Evolutionary conservation across 2,888 invertebrate genomes (phyloP).

Genomic region (Hemistola chrysoprasaria): DNA sequence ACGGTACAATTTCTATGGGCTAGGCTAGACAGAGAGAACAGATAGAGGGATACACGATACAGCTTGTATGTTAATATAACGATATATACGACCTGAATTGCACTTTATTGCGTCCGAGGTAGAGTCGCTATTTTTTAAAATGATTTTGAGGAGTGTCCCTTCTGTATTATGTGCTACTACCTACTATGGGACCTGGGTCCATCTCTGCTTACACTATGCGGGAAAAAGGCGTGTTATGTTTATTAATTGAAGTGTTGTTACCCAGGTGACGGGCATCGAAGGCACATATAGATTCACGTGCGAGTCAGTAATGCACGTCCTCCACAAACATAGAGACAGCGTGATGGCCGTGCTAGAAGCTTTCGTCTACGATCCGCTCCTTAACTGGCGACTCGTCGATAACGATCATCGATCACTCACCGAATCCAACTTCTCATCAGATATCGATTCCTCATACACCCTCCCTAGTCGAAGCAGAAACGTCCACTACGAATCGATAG

Average conservation of each 20-base stretch:
- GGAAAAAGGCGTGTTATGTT: no score
- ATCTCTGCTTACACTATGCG: no score
- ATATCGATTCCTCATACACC: constrained; percentile 64
- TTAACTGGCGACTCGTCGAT: constrained; percentile 94
- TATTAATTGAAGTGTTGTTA: not conserved
- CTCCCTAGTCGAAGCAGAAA: constrained; percentile 66
- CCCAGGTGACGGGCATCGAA: constrained; percentile 95
- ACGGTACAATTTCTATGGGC: no score
- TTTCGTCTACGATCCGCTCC: constrained; percentile 98
- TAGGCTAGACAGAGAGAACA: no score
- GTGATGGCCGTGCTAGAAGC: constrained; percentile 99
- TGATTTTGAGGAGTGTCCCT: no score
- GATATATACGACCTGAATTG: no score
- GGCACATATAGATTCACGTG: constrained; percentile 98
- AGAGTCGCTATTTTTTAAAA: no score
- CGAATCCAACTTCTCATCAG: constrained; percentile 67
- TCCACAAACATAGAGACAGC: constrained; percentile 96
- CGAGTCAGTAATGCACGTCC: constrained; percentile 97
- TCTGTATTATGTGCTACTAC: no score
- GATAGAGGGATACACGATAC: no score
- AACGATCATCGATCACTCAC: constrained; percentile 65
- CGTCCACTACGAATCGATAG: constrained; percentile 64
- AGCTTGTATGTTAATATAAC: no score
- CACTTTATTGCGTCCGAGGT: no score
- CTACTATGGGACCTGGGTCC: no score